A percentile compares a stretch with the other conserved stretches of the same genome.
These are phyloP conservation scores for Drosophila bocqueti DNA, from an alignment of 1,140 invertebrate species.

Conservation along the genomic window DNA sequence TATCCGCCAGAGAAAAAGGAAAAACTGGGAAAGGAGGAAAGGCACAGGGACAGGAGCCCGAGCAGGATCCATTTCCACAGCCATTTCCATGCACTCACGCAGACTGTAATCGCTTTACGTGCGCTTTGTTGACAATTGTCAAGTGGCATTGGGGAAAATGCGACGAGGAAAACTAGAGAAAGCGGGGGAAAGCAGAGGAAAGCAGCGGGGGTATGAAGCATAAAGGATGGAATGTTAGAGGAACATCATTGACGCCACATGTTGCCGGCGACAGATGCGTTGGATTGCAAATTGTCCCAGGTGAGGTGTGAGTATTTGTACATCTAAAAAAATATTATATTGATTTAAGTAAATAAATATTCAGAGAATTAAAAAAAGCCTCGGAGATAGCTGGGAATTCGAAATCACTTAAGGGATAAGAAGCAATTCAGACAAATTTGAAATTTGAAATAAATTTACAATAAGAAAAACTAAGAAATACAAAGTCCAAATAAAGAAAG, in stretches of 20 bases:
- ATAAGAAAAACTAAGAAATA: too few species aligned
- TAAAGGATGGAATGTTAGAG: conserved; percentile 6
- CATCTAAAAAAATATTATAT: too few species aligned
- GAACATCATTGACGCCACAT: conserved; percentile 57
- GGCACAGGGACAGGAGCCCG: background rate
- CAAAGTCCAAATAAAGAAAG: too few species aligned
- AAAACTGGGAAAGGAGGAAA: background rate
- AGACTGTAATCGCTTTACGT: conserved; percentile 63
- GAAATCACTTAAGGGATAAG: background rate
- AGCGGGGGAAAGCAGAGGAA: too few species aligned
- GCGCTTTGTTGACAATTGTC: conserved; percentile 67
- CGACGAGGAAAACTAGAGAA: background rate
- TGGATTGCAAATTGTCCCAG: conserved; percentile 53
- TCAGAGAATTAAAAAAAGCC: background rate
- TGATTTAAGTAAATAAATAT: too few species aligned
- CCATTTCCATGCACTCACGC: conserved; percentile 59
- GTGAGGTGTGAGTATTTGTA: conserved; percentile 2
- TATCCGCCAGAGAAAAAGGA: conserved; percentile 44
- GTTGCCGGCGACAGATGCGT: conserved; percentile 55
- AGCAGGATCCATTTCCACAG: conserved; percentile 27
- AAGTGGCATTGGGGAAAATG: conserved; percentile 30
- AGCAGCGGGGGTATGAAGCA: background rate
- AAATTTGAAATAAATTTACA: too few species aligned
- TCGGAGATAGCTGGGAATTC: background rate
- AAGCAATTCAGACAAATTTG: too few species aligned